A percentile compares a stretch with the other conserved stretches of the same genome.
These are phyloP conservation scores for Austrolebias charrua DNA, from an alignment of 2,797 vertebrate species.

Conservation along the genomic window DNA sequence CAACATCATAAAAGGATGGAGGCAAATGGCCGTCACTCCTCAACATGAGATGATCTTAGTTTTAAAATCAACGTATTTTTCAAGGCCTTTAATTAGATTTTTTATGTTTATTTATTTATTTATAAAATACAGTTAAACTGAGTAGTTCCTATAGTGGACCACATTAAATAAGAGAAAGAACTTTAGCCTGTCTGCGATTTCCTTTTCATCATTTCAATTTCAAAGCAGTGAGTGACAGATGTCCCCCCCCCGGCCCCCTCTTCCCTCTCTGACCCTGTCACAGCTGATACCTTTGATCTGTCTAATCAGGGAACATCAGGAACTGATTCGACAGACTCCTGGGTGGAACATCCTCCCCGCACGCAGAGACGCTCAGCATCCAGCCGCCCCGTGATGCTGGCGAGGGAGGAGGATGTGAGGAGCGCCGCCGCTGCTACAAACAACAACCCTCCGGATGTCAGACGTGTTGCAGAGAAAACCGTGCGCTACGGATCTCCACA, in stretches of 20 bases:
- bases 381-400: constrained; percentile 2
- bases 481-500: constrained; percentile 45
- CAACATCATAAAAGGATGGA: no score
- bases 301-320: constrained; percentile 50
- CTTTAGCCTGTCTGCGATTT: constrained; percentile 20
- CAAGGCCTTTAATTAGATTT: not conserved
- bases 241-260: not conserved
- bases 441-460: not conserved
- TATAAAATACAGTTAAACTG: constrained; percentile 7
- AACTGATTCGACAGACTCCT: constrained; percentile 42
- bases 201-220: constrained; percentile 20
- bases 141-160: not conserved
- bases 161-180: constrained; percentile 3
- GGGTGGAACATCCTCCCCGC: constrained; percentile 8
- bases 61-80: no score
- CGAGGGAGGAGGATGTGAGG: constrained; percentile 2
- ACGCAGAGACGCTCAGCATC: constrained; percentile 10
- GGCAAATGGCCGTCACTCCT: no score
- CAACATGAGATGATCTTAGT: no score
- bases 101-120: not conserved
- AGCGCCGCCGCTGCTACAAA: not conserved
- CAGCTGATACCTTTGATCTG: constrained; percentile 49
- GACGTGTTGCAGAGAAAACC: not conserved
- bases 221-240: constrained; percentile 7
- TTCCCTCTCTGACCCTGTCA: constrained; percentile 28